Percentiles rank a stretch among this genome's conserved stretches.
phyloP scores from a whole-genome alignment of 1,140 invertebrate species.

The Drosophila busckii region DNA sequence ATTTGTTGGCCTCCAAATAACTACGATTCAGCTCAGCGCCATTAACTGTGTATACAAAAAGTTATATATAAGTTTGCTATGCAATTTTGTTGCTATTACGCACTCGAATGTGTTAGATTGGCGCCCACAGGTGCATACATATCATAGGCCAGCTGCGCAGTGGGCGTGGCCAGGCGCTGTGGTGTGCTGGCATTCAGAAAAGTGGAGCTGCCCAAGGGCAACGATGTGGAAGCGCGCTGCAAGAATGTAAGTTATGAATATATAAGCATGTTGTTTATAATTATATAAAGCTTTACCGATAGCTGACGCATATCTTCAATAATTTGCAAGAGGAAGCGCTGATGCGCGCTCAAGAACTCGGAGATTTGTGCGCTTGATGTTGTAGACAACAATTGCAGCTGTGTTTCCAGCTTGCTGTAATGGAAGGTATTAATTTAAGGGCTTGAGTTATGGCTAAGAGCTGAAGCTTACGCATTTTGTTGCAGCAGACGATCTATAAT shows the following conservation, averaged over 20 bases:
- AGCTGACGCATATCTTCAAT: constrained; percentile 74
- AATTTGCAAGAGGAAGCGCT: constrained; percentile 62
- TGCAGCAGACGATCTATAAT: constrained; percentile 64
- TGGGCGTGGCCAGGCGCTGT: constrained; percentile 17
- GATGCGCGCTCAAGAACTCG: constrained; percentile 61
- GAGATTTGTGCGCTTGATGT: constrained; percentile 56
- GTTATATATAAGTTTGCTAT: background rate
- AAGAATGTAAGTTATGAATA: background rate
- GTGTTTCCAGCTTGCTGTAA: constrained; percentile 58
- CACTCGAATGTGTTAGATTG: constrained; percentile 73
- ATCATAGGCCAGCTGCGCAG: constrained; percentile 21
- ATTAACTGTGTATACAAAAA: constrained; percentile 43
- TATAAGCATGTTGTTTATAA: background rate
- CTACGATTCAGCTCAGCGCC: constrained; percentile 74
- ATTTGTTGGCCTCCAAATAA: constrained; percentile 76
- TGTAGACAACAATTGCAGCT: constrained; percentile 47
- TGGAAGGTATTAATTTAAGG: background rate
- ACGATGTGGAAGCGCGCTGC: constrained; percentile 13
- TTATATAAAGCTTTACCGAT: constrained; percentile 56
- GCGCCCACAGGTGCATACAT: constrained; percentile 55
- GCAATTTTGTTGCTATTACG: constrained; percentile 1
- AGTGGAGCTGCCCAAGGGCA: constrained; percentile 49
- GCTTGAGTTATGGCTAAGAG: background rate
- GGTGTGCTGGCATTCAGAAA: constrained; percentile 58
- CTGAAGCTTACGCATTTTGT: constrained; percentile 57